These are phyloP conservation scores for Neoitamus cyanurus DNA, from an alignment of 2,888 invertebrate species.

Conservation along the genomic window DNA sequence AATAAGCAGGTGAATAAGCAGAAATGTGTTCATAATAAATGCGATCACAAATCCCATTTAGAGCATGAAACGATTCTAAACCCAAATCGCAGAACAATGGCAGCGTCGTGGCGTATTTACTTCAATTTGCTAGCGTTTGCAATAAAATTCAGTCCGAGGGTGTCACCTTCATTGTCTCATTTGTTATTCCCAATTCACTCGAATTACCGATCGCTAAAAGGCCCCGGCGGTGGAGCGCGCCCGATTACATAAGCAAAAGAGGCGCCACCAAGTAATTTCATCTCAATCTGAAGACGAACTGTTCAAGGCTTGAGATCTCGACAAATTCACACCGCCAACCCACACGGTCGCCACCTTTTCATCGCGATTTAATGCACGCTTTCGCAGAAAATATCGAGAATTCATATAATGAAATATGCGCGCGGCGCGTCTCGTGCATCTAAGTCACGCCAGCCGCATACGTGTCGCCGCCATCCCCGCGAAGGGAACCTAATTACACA, in stretches of 20 bases:
- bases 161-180: constrained; percentile 33
- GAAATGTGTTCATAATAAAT: not conserved
- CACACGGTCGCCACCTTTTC: not conserved
- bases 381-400: not conserved
- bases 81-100: not conserved
- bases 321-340: not conserved
- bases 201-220: constrained; percentile 29
- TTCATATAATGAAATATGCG: constrained; percentile 7
- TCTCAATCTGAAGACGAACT: constrained; percentile 14
- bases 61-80: not conserved
- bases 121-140: not conserved
- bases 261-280: constrained; percentile 34
- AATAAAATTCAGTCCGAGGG: constrained; percentile 28
- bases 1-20: not conserved
- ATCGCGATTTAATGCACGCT: not conserved
- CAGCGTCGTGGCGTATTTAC: not conserved
- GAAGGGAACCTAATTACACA: not conserved
- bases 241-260: constrained; percentile 28
- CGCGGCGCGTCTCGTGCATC: not conserved
- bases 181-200: constrained; percentile 33
- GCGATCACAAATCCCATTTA: not conserved
- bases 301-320: constrained; percentile 2
- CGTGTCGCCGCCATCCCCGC: not conserved
- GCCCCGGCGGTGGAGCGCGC: not conserved
- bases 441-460: constrained; percentile 15